Evolutionary conservation across 2,113 vertebrate species (phyloP), one percentile per base, ranked within the genome.

Genomic region (Rhabdomys dilectus): DNA sequence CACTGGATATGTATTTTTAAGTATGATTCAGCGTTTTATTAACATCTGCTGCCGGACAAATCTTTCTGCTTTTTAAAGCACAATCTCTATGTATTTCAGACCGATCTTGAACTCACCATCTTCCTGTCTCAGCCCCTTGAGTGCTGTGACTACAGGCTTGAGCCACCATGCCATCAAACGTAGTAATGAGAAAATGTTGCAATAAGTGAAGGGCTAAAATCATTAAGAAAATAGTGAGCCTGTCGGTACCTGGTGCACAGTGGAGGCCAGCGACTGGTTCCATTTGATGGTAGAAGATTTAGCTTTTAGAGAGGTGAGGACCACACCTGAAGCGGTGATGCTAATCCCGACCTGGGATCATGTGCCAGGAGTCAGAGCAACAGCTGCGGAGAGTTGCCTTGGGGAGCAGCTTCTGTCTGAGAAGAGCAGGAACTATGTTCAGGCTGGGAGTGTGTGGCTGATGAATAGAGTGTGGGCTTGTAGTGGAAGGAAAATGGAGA

Each of bases 1-100:
- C 53, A 86, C 80, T 64, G 16, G 68, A 7, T 88, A 15, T 64
- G 13, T 58, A 42, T 93, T 92, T 89, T 81, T 88, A 94, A 95
- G 80, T 56, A 80, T 13, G 89, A 48, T n/a, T 10, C 24, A 19
- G 45, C 73, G 2, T 85, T 95, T 84, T 78, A 39, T 92, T 97
- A 75, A 51, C 48, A 76, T 88, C 48, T 70, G 26, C 82, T 86
- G 17, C 45, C 56, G 34, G 70, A 34, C 11, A 48, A 21, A 17
- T 62, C 2, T 42, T 42, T 42, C 26, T 60, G 56, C n/a, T 84
- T 62, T 62, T 84, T 60, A n/a, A 84, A 24, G 56, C 7, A 3
- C 6, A 15, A 12, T 31, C 58, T 85, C 58, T 42, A n/a, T 62
- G 39, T 45, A 48, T 62, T 29, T 42, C 39, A 68, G 15, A 42